A percentile compares a stretch with the other conserved stretches of the same genome.
phyloP scores from a whole-genome alignment of 2,113 vertebrate species.

The Mustela lutreola region DNA sequence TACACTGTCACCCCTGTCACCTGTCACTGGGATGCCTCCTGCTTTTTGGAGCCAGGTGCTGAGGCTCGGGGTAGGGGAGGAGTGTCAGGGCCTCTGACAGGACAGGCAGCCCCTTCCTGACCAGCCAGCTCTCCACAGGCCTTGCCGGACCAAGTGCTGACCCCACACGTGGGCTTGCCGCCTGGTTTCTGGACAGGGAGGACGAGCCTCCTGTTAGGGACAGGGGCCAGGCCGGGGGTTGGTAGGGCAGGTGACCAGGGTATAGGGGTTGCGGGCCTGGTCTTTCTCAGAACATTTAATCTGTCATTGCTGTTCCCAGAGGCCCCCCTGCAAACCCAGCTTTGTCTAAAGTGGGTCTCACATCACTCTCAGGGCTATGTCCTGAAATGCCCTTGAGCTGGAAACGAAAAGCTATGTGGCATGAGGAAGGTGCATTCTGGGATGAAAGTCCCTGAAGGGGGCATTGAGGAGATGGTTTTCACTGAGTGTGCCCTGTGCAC shows the following conservation, averaged over 20 bases:
- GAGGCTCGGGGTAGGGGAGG: not conserved
- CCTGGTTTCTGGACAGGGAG: not conserved
- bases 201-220: not conserved
- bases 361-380: not conserved
- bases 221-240: rapidly evolving
- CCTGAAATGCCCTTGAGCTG: not conserved
- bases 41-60: not conserved
- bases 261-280: not conserved
- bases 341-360: not conserved
- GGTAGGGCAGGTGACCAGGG: not conserved
- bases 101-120: not conserved
- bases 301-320: not conserved
- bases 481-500: rapidly evolving
- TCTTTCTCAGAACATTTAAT: not conserved
- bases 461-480: not conserved
- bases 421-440: not conserved
- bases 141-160: not conserved
- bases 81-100: not conserved
- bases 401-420: not conserved
- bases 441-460: not conserved
- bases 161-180: not conserved
- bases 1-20: too few species aligned
- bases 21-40: not conserved
- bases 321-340: not conserved
- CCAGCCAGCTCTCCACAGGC: not conserved